phyloP scores from a whole-genome alignment of 2,797 vertebrate species.

The Myripristis jacobus region DNA sequence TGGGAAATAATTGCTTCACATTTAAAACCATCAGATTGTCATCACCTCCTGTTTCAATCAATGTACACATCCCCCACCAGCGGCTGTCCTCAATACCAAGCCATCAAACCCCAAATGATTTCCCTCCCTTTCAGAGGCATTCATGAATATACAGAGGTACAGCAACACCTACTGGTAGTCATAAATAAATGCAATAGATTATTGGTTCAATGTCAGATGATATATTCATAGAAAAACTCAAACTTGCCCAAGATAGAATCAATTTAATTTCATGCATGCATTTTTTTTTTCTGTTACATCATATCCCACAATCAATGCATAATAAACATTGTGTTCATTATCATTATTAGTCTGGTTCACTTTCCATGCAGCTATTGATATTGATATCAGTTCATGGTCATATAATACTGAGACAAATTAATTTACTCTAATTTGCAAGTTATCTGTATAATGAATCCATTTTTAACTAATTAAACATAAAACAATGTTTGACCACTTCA shows the following conservation, averaged over 20 bases:
- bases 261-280: slow-evolving; percentile 39
- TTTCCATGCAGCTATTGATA: neutral
- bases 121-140: neutral
- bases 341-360: slow-evolving; percentile 11
- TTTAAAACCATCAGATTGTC: slow-evolving; percentile 64
- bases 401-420: too few relatives aligned
- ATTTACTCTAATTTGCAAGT: too few relatives aligned
- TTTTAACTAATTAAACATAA: neutral
- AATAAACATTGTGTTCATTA: neutral
- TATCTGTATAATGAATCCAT: too few relatives aligned
- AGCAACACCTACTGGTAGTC: slow-evolving; percentile 76
- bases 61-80: slow-evolving; percentile 19
- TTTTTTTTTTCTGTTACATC: slow-evolving; percentile 10
- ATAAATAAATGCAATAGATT: slow-evolving; percentile 42
- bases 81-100: slow-evolving; percentile 18
- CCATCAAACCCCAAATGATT: slow-evolving; percentile 20
- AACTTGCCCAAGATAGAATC: slow-evolving; percentile 44
- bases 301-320: too few relatives aligned
- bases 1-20: slow-evolving; percentile 69
- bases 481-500: neutral
- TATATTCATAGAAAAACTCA: slow-evolving; percentile 59
- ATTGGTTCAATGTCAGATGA: slow-evolving; percentile 30
- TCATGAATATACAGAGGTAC: slow-evolving; percentile 60
- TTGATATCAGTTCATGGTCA: too few relatives aligned
- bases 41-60: slow-evolving; percentile 66